A percentile compares a stretch with the other conserved stretches of the same genome.
Conservation (phyloP, 2,113 vertebrate genomes). For the Siniperca knerii region DNA sequence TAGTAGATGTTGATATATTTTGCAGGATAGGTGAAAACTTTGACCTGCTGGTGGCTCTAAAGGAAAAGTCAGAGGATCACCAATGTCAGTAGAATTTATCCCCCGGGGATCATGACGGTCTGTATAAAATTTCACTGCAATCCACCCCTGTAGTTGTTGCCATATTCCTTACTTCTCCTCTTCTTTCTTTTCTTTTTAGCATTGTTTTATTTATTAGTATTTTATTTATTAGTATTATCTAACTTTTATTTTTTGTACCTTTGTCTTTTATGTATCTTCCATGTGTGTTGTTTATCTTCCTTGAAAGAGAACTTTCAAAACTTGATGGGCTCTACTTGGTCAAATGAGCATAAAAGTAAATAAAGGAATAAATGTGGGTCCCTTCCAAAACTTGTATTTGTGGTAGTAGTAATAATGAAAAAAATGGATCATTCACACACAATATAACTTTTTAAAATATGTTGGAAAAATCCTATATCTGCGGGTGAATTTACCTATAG, state of each 20-base stretch:
- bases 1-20: no score
- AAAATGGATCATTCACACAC: background rate
- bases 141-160: background rate
- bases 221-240: background rate
- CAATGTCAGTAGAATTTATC: background rate
- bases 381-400: background rate
- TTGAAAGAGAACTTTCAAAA: constrained; percentile 6
- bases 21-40: no score
- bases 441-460: background rate
- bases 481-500: background rate
- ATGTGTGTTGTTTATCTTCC: background rate
- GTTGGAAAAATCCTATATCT: background rate
- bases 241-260: background rate
- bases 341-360: background rate
- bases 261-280: background rate
- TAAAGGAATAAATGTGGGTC: background rate
- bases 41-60: background rate
- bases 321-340: background rate
- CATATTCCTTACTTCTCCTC: background rate
- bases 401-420: background rate
- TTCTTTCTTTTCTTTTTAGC: background rate
- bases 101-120: background rate
- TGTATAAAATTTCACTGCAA: background rate
- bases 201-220: background rate
- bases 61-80: background rate